These are phyloP conservation scores for Stramonita haemastoma DNA, from an alignment of 2,888 invertebrate species.

Conservation along the genomic window DNA sequence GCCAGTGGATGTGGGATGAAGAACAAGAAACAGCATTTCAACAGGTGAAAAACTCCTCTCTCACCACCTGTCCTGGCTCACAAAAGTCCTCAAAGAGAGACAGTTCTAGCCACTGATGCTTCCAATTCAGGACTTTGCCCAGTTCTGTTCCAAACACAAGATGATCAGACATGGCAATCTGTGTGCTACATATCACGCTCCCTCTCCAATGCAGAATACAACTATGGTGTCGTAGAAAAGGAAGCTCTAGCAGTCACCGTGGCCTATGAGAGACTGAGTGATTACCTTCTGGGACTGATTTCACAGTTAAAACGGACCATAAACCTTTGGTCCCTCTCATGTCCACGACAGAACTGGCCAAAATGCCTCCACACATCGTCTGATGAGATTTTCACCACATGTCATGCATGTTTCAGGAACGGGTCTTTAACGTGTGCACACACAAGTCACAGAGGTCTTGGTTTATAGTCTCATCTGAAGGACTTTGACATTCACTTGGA, in stretches of 20 bases:
- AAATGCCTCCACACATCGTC: slow-evolving; percentile 2
- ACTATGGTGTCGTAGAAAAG: slow-evolving; percentile 13
- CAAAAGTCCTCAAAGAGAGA: slow-evolving; percentile 6
- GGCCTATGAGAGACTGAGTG: too few relatives aligned
- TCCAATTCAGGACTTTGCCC: neutral
- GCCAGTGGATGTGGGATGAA: neutral
- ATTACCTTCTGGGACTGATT: neutral
- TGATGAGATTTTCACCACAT: neutral
- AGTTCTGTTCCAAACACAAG: slow-evolving; percentile 26
- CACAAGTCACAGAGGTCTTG: too few relatives aligned
- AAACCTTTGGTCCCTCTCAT: neutral
- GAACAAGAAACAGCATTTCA: slow-evolving; percentile 10
- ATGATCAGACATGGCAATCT: neutral
- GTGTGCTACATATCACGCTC: neutral
- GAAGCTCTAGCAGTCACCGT: slow-evolving; percentile 1
- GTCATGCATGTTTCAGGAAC: neutral
- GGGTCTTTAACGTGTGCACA: too few relatives aligned
- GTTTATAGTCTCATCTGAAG: too few relatives aligned
- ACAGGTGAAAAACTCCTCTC: slow-evolving; percentile 7
- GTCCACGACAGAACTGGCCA: neutral
- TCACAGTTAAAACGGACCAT: neutral
- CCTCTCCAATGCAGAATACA: neutral
- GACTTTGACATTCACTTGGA: too few relatives aligned
- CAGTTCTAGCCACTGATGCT: slow-evolving; percentile 22
- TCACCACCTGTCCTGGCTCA: slow-evolving; percentile 34